These are phyloP conservation scores for Melanchra persicariae DNA, from an alignment of 2,888 invertebrate species.

Conservation along the genomic window DNA sequence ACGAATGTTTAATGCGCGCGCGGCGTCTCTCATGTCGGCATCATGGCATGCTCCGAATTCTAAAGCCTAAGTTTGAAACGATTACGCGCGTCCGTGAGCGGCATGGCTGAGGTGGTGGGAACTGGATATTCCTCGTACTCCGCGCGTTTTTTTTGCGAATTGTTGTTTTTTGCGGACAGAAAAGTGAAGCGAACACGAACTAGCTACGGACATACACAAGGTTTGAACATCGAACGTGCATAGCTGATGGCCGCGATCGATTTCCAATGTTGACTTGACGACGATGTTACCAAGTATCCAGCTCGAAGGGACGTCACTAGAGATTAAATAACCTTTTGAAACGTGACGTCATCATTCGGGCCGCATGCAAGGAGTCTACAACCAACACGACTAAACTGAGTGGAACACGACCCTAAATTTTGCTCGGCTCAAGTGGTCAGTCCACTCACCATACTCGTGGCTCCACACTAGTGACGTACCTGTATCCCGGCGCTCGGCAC, in stretches of 20 bases:
- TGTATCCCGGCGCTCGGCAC: slow-evolving; percentile 84
- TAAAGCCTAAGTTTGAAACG: slow-evolving; percentile 77
- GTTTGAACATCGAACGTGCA: slow-evolving; percentile 70
- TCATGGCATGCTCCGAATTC: slow-evolving; percentile 77
- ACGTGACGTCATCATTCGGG: slow-evolving; percentile 42
- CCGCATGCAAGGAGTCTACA: slow-evolving; percentile 42
- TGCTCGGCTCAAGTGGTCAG: neutral
- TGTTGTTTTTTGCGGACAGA: slow-evolving; percentile 67
- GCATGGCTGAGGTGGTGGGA: slow-evolving; percentile 81
- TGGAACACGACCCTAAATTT: slow-evolving; percentile 13
- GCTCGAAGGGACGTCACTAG: slow-evolving; percentile 34
- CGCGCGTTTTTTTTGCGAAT: slow-evolving; percentile 74
- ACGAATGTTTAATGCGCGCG: slow-evolving; percentile 78
- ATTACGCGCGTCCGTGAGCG: slow-evolving; percentile 86
- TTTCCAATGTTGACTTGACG: slow-evolving; percentile 72
- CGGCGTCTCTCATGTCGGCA: slow-evolving; percentile 77
- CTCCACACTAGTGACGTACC: slow-evolving; percentile 76
- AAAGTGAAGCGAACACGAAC: slow-evolving; percentile 86
- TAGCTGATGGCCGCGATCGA: slow-evolving; percentile 78
- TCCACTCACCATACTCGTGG: slow-evolving; percentile 43
- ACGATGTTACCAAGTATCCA: slow-evolving; percentile 51
- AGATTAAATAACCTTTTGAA: neutral
- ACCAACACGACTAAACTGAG: slow-evolving; percentile 43
- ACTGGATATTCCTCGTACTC: slow-evolving; percentile 83
- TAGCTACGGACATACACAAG: slow-evolving; percentile 82